Evolutionary conservation across 1,140 invertebrate genomes (phyloP), one percentile per base, ranked within the genome.

Genomic region (Drosophila tropicalis): DNA sequence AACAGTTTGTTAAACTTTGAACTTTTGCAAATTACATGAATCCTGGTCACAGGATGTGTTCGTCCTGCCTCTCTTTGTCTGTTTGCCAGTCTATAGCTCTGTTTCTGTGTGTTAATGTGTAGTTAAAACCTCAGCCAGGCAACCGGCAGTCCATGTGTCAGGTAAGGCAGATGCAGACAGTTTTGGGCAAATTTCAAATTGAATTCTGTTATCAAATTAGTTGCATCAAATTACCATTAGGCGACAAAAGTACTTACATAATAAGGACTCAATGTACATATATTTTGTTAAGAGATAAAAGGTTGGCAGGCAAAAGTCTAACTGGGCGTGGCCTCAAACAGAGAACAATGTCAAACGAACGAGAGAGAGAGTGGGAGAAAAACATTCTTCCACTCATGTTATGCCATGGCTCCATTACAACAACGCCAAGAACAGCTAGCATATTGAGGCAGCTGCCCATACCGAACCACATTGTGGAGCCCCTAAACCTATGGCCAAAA

Each of bases 1-100:
- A 73, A 76, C 70, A 89, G 84, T 89, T 89, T 89, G 84, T 84
- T 89, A 89, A 89, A 79, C 84, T 89, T 80, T 89, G 84, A 89
- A 89, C 84, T 87, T 83, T 87, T 83, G 83, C 79, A 87, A 87
- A 83, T 86, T 86, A 86, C 83, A 86, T 66, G 79, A 86, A 76
- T 83, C 70, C 83, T 83, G 19, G 79, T 79, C 79, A 83, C 76
- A 81, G 83, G 83, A 86, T 86, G 68, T 68, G 40, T 79, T 58
- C 34, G 34, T 36, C 19, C 9, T 51, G 44, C 9, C 7, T 51
- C 76, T 73, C 61, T 81, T 79, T 70, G 78, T 47, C 77, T 72
- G 74, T 47, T 77, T 66, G 41, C 56, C 67, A 62, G 32, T 15
- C 10, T 54, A 29, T 41, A 34, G 58, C 29, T 56, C 61, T 67